Evolutionary conservation across 2,888 invertebrate species (phyloP), one percentile per base, ranked within the genome.

Genomic region (Ametastegia equiseti): DNA sequence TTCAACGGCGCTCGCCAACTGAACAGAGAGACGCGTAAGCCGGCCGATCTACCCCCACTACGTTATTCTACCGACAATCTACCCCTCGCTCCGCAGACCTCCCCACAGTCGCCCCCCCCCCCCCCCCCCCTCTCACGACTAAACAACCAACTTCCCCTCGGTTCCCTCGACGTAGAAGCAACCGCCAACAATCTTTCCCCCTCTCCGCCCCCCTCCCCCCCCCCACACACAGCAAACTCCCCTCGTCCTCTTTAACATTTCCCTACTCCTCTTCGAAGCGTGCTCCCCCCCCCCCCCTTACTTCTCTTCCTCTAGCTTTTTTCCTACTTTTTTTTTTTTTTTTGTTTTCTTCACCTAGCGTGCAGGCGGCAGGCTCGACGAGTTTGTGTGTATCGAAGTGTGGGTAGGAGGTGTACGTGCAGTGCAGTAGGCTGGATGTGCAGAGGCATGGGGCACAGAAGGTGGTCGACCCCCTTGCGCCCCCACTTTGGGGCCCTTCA

Each of bases 1-100:
- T 85, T 88, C 91, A 88, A 91, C 91, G 90, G 90, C 91, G 91
- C 91, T 90, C 91, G 89, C 88, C 89, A 91, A 91, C 91, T 91
- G 91, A 91, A 88, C 89, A 88, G 87, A 86, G 87, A 88, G 88
- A 89, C 89, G 90, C 90, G 88, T 86, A 85, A 87, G 84, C 87
- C 87, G 84, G 83, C 90, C 89, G 87, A 86, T 88, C 85, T 83
- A 79, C 77, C 75, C 67, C 27, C 82, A 78, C 78, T 80, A 78
- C 27, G 9, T 23, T 11, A n/a, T 54, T 19, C 30, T n/a, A 19
- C 0, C 23, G 7, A 71, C 36, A 23, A 42, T 42, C 80, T 75
- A 60, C 69, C 69, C 23, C 42, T 73, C 75, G 23, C 27, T 73
- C 27, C n/a, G n/a, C n/a, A n/a, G n/a, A n/a, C n/a, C n/a, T n/a